These are phyloP conservation scores for Pinna nobilis DNA, from an alignment of 1,140 invertebrate species.

Conservation along the genomic window DNA sequence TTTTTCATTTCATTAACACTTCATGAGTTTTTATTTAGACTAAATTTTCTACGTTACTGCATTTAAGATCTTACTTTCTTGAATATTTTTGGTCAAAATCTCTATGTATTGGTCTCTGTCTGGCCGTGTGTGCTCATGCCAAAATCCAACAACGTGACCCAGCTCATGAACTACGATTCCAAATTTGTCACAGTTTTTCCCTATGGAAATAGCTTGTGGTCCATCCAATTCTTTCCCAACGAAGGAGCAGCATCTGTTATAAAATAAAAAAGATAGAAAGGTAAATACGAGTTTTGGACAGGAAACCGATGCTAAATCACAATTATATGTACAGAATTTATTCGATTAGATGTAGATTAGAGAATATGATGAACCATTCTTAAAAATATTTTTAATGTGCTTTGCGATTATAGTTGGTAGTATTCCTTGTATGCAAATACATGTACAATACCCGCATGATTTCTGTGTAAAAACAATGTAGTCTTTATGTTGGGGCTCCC, in stretches of 20 bases:
- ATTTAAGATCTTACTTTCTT: conserved; percentile 14
- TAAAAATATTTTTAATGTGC: too few species aligned
- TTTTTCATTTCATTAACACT: neutral
- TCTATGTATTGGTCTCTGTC: conserved; percentile 87
- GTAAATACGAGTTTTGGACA: too few species aligned
- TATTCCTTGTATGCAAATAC: neutral
- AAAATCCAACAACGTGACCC: conserved; percentile 98
- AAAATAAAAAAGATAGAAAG: neutral
- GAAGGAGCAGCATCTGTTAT: conserved; percentile 95
- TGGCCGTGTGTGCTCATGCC: conserved; percentile 98
- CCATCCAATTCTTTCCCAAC: conserved; percentile 98
- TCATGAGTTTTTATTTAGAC: neutral
- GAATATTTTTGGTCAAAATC: conserved; percentile 7
- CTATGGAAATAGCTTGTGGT: conserved; percentile 97
- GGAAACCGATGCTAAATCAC: too few species aligned
- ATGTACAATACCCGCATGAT: conserved; percentile 6
- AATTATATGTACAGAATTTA: too few species aligned
- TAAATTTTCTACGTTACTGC: neutral
- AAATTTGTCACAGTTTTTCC: conserved; percentile 99
- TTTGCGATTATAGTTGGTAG: too few species aligned
- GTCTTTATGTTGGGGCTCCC: conserved; percentile 7
- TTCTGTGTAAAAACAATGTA: conserved; percentile 11
- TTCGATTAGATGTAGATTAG: too few species aligned
- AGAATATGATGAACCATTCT: too few species aligned
- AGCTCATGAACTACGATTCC: conserved; percentile 99